Percentiles rank a stretch among this genome's conserved stretches.
These are phyloP conservation scores for Caenorhabditis imperialis DNA, from an alignment of 2,888 invertebrate species.

Conservation along the genomic window DNA sequence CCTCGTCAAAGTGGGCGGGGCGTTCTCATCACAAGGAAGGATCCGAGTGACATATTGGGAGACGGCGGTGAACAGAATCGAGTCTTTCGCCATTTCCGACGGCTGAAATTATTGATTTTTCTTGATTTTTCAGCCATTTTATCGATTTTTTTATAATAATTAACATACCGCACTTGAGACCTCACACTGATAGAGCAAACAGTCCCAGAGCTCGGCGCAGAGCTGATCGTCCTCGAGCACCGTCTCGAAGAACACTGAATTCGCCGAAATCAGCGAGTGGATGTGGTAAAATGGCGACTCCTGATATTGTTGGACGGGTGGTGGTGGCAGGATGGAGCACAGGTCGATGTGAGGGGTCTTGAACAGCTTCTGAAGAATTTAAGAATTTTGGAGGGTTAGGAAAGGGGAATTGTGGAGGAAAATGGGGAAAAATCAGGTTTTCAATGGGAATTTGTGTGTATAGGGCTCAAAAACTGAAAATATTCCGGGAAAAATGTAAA, in stretches of 20 bases:
- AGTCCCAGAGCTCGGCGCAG: conserved; percentile 55
- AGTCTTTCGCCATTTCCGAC: conserved; percentile 46
- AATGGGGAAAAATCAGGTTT: too few relatives aligned
- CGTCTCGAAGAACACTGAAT: conserved; percentile 58
- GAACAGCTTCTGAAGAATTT: conserved; percentile 48
- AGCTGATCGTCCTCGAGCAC: conserved; percentile 53
- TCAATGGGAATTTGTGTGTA: too few relatives aligned
- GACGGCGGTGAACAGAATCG: conserved; percentile 47
- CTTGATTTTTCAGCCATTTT: background rate
- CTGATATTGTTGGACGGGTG: conserved; percentile 7
- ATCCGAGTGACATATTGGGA: conserved; percentile 58
- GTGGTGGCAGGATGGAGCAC: conserved; percentile 51
- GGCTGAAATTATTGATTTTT: conserved; percentile 27
- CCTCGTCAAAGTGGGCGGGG: background rate
- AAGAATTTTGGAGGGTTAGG: background rate
- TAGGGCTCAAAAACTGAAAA: too few relatives aligned
- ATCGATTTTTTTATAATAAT: background rate
- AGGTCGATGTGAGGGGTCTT: conserved; percentile 52
- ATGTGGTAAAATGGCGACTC: conserved; percentile 39
- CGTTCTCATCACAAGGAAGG: conserved; percentile 52
- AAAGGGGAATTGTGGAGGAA: background rate
- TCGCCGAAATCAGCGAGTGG: conserved; percentile 43
- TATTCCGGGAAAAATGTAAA: too few relatives aligned
- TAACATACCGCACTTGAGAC: conserved; percentile 27
- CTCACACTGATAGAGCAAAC: conserved; percentile 54